phyloP scores from a whole-genome alignment of 1,140 invertebrate species.

The Magallana angulata region DNA sequence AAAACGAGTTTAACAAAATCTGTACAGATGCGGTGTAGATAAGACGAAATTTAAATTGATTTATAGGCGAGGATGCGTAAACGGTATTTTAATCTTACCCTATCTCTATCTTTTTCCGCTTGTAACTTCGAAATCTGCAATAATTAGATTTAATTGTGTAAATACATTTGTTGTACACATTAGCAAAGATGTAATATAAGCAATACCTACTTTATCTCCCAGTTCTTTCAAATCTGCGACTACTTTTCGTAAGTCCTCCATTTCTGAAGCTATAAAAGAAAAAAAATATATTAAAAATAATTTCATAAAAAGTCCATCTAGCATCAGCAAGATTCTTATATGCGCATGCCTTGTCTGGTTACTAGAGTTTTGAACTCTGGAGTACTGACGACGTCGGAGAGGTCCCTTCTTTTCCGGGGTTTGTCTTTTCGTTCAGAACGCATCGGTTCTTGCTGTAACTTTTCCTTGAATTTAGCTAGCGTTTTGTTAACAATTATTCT shows the following conservation, averaged over 20 bases:
- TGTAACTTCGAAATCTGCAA: constrained; percentile 12
- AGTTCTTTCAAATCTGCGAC: constrained; percentile 20
- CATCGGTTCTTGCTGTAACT: neutral
- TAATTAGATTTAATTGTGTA: neutral
- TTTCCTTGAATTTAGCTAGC: neutral
- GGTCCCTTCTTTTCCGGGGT: neutral
- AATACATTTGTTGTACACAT: no score
- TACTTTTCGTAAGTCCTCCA: constrained; percentile 30
- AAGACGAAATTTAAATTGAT: no score
- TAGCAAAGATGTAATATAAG: neutral
- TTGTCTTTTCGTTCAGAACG: neutral
- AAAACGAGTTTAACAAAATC: neutral
- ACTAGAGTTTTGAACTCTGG: neutral
- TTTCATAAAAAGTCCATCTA: neutral
- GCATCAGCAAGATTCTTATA: no score
- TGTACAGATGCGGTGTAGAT: no score
- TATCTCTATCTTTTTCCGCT: constrained; percentile 15
- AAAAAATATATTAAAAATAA: neutral
- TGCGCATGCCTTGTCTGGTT: neutral
- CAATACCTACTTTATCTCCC: neutral
- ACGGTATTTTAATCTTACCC: neutral
- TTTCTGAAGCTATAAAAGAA: neutral
- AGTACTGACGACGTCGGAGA: neutral
- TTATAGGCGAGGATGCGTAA: no score
- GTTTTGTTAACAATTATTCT: constrained; percentile 1